These are phyloP conservation scores for Hydrochoerus hydrochaeris DNA, from an alignment of 2,113 vertebrate genomes.

Conservation along the genomic window DNA sequence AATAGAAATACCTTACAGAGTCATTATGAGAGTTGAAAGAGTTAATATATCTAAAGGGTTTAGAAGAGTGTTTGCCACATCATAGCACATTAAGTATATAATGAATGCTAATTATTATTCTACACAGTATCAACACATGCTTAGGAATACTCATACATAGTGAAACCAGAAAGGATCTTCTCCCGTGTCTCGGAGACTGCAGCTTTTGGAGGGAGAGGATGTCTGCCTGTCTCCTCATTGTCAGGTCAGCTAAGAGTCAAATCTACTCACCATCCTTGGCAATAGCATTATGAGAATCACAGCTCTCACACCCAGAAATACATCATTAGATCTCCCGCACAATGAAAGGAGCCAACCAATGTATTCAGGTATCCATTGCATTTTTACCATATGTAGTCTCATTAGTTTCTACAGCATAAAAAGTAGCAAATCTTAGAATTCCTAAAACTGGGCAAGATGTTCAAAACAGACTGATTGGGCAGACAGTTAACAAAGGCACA, in stretches of 20 bases:
- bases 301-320: background rate
- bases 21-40: background rate
- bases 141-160: background rate
- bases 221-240: background rate
- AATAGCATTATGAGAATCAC: background rate
- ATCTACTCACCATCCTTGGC: background rate
- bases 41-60: background rate
- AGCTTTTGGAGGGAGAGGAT: background rate
- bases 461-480: background rate
- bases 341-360: background rate
- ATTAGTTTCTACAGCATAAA: background rate
- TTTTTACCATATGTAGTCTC: slow-evolving; percentile 11
- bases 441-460: background rate
- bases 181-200: background rate
- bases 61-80: background rate
- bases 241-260: background rate
- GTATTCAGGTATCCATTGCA: background rate
- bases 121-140: background rate
- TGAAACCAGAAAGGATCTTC: background rate
- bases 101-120: background rate
- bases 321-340: background rate
- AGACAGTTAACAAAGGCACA: background rate
- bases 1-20: background rate
- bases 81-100: background rate
- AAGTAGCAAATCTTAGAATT: background rate